Conservation (phyloP, 2,888 invertebrate species). For the Sesamia inferens region DNA sequence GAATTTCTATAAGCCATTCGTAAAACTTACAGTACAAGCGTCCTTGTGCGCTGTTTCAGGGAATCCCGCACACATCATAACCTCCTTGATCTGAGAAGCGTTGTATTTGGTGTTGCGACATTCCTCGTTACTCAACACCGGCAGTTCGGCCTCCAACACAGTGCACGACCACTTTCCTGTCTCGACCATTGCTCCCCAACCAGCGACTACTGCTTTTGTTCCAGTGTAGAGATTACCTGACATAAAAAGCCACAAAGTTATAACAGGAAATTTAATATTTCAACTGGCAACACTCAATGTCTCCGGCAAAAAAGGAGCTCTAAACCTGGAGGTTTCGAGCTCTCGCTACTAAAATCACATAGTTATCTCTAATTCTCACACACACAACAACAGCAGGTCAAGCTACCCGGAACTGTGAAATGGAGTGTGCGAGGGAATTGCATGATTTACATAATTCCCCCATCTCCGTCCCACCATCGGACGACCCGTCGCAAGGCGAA, state of each 20-base stretch:
- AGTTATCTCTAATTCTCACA: too few relatives aligned
- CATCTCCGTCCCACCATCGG: too few relatives aligned
- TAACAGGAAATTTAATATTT: too few relatives aligned
- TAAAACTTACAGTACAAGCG: conserved; percentile 93
- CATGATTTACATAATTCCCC: too few relatives aligned
- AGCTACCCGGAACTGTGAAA: too few relatives aligned
- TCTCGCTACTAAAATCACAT: too few relatives aligned
- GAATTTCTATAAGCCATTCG: neutral
- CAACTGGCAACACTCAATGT: too few relatives aligned
- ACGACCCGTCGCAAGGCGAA: too few relatives aligned
- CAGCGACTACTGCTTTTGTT: conserved; percentile 92
- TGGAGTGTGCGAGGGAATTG: too few relatives aligned
- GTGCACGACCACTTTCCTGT: conserved; percentile 95
- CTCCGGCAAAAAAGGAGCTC: too few relatives aligned
- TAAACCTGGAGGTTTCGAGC: too few relatives aligned
- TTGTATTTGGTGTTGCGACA: conserved; percentile 95
- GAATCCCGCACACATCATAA: conserved; percentile 96
- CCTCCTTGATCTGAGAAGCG: conserved; percentile 95
- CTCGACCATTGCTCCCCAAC: conserved; percentile 96
- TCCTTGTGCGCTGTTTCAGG: conserved; percentile 93
- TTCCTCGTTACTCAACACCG: conserved; percentile 91
- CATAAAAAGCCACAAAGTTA: conserved; percentile 26
- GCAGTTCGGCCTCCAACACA: conserved; percentile 95
- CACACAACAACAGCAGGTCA: too few relatives aligned
- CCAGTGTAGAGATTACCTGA: conserved; percentile 92